phyloP scores from a whole-genome alignment of 2,797 vertebrate genomes.

The Nothura maculosa region DNA sequence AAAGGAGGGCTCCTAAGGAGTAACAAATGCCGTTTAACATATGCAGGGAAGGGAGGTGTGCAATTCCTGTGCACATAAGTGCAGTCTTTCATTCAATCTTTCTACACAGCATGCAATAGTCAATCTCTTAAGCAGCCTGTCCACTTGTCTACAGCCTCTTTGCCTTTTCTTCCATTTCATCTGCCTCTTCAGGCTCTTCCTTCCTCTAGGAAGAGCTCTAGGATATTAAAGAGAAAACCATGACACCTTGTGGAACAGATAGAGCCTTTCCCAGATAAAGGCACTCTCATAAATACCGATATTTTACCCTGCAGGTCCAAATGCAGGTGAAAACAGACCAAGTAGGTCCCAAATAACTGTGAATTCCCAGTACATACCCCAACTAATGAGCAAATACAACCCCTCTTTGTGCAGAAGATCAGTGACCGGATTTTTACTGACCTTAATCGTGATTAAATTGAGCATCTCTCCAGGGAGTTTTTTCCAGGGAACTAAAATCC shows the following conservation, averaged over 20 bases:
- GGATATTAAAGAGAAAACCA: conserved; percentile 62
- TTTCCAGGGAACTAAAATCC: conserved; percentile 42
- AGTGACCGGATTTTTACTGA: conserved; percentile 50
- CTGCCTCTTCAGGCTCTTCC: conserved; percentile 48
- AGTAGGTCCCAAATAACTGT: not conserved
- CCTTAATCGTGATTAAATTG: conserved; percentile 66
- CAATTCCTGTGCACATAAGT: not conserved
- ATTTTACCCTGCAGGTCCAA: not conserved
- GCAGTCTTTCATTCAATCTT: conserved; percentile 34
- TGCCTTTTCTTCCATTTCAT: conserved; percentile 41
- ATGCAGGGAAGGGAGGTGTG: not conserved
- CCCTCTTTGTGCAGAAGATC: conserved; percentile 28
- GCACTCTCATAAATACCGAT: not conserved
- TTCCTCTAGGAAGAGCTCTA: conserved; percentile 35
- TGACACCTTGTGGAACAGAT: conserved; percentile 58
- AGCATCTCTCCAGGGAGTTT: conserved; percentile 11
- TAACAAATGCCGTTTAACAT: not conserved
- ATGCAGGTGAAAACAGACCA: not conserved
- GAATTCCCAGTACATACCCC: not conserved
- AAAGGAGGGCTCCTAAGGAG: not conserved
- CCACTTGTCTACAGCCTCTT: conserved; percentile 24
- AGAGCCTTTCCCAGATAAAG: not conserved
- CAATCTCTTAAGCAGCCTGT: conserved; percentile 57
- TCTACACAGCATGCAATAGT: not conserved
- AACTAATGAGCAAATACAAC: not conserved